Conservation (phyloP, 1,140 invertebrate species). For the Zaprionus ornatus region DNA sequence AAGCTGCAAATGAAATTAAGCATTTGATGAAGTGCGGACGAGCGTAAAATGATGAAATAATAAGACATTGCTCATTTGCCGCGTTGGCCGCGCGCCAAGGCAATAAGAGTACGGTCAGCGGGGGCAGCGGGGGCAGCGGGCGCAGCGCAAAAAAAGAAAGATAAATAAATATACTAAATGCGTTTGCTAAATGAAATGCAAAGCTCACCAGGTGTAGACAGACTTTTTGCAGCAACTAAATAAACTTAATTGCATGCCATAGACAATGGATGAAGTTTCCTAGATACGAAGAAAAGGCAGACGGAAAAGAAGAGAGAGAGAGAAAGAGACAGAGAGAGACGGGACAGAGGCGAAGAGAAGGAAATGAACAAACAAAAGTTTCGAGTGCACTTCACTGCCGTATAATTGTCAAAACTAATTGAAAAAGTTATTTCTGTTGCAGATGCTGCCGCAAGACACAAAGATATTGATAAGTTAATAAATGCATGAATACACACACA, state of each 20-base stretch:
- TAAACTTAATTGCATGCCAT: conserved; percentile 63
- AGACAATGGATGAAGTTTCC: conserved; percentile 41
- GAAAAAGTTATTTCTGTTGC: conserved; percentile 69
- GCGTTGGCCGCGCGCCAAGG: conserved; percentile 6
- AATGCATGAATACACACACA: conserved; percentile 27
- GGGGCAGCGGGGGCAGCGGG: too few species aligned
- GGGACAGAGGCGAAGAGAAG: not conserved
- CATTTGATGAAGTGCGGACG: conserved; percentile 63
- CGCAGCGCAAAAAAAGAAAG: not conserved
- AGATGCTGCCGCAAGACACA: conserved; percentile 41
- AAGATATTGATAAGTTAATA: conserved; percentile 27
- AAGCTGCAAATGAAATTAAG: conserved; percentile 60
- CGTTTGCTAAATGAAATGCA: conserved; percentile 53
- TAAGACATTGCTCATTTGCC: conserved; percentile 43
- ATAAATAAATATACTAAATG: conserved; percentile 29
- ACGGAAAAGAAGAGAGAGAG: not conserved
- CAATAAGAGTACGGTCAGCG: too few species aligned
- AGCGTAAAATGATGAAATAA: conserved; percentile 75
- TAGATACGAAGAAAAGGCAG: not conserved
- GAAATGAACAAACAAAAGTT: conserved; percentile 60
- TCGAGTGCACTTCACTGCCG: conserved; percentile 61
- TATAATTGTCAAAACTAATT: conserved; percentile 76
- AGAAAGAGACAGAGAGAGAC: not conserved
- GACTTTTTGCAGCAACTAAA: conserved; percentile 47
- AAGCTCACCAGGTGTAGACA: conserved; percentile 46